Percentiles rank a stretch among this genome's conserved stretches.
These are phyloP conservation scores for Nomada fucata DNA, from an alignment of 2,888 invertebrate genomes.

Conservation along the genomic window DNA sequence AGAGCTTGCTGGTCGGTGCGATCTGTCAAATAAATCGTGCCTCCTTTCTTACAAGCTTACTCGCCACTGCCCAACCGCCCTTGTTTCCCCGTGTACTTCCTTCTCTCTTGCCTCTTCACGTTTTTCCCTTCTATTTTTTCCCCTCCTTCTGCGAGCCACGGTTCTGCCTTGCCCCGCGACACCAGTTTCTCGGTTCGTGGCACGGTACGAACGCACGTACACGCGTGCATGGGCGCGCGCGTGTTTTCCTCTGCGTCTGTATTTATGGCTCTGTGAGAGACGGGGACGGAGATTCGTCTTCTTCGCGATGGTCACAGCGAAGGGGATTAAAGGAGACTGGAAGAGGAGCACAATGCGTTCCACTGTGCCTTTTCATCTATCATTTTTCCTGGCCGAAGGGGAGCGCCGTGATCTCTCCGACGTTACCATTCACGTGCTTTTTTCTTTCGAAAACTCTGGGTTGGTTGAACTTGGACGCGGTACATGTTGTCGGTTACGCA, in stretches of 20 bases:
- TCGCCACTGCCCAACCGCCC: conserved; percentile 32
- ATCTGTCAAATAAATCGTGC: conserved; percentile 82
- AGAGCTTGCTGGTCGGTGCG: conserved; percentile 74
- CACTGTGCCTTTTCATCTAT: conserved; percentile 64
- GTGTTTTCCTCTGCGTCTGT: too few species aligned
- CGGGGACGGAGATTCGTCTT: conserved; percentile 33
- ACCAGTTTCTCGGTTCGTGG: conserved; percentile 33
- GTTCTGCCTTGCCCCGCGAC: conserved; percentile 21
- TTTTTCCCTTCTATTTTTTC: too few species aligned
- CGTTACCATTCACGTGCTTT: background rate
- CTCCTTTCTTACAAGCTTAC: conserved; percentile 76
- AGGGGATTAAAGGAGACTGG: conserved; percentile 57
- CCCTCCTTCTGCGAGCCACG: background rate
- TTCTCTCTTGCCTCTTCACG: background rate
- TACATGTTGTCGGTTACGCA: too few species aligned
- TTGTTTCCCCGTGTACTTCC: conserved; percentile 32
- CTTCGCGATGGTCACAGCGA: conserved; percentile 26
- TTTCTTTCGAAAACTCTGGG: too few species aligned
- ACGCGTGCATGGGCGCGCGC: background rate
- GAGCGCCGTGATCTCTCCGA: conserved; percentile 14
- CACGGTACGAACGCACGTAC: conserved; percentile 23
- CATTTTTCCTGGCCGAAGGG: background rate
- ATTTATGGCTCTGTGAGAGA: background rate
- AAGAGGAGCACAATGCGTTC: conserved; percentile 69
- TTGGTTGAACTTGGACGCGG: too few species aligned